phyloP scores from a whole-genome alignment of 2,797 vertebrate genomes.

The Gallinago stenura region DNA sequence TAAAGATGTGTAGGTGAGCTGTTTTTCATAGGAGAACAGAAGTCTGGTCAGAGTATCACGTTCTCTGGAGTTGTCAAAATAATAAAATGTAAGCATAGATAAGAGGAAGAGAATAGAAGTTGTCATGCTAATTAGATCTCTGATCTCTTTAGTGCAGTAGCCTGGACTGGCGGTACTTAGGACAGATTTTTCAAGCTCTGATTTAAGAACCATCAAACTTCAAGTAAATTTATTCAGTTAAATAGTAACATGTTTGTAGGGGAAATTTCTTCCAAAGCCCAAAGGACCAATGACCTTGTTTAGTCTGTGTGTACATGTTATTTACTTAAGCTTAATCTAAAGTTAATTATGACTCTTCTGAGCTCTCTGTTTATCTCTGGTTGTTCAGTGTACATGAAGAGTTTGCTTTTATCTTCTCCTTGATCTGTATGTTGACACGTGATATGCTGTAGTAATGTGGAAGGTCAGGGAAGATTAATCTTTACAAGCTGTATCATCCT shows the following conservation, averaged over 20 bases:
- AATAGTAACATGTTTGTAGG: not conserved
- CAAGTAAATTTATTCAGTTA: not conserved
- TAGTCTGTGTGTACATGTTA: not conserved
- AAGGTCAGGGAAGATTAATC: constrained; percentile 20
- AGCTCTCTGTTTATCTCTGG: not conserved
- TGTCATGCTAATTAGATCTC: not conserved
- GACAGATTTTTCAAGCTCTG: not conserved
- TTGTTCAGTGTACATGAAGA: not conserved
- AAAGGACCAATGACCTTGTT: not conserved
- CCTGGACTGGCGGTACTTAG: not conserved
- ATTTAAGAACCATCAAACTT: not conserved
- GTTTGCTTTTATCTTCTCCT: constrained; percentile 12
- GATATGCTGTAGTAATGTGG: not conserved
- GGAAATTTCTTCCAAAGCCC: not conserved
- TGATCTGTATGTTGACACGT: not conserved
- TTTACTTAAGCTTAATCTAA: constrained; percentile 18
- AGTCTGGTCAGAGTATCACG: not conserved
- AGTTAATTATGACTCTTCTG: not conserved
- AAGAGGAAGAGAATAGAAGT: not conserved
- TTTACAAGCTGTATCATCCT: not conserved
- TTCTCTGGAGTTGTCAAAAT: not conserved
- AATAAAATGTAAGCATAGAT: not conserved
- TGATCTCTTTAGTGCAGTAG: not conserved
- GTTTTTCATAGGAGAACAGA: not conserved
- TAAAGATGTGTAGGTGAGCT: not conserved